Percentiles rank a stretch among this genome's conserved stretches.
Conservation (phyloP, 1,140 invertebrate species). For the Platorchestia sp. region DNA sequence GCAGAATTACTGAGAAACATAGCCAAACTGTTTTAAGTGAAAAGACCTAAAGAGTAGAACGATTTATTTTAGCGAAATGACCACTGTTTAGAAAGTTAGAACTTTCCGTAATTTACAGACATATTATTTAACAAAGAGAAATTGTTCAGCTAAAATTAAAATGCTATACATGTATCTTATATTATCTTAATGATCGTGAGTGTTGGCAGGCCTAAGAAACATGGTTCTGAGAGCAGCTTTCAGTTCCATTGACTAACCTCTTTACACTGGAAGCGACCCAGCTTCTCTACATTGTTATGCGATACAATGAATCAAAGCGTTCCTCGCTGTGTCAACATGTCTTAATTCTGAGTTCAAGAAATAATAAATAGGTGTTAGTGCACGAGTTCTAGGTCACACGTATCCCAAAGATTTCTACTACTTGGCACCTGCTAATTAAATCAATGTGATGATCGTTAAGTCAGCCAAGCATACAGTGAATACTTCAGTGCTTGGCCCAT, state of each 20-base stretch:
- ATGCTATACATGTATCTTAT: not conserved
- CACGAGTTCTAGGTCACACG: no score
- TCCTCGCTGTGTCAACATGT: no score
- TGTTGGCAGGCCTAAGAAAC: not conserved
- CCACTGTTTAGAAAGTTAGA: not conserved
- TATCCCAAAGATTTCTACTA: no score
- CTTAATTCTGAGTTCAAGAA: no score
- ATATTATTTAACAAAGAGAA: not conserved
- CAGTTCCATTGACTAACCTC: not conserved
- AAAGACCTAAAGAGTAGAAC: not conserved
- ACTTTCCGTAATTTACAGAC: not conserved
- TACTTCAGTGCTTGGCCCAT: no score
- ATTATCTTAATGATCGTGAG: not conserved
- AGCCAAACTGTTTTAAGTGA: not conserved
- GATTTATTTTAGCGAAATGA: not conserved
- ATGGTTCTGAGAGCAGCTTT: not conserved
- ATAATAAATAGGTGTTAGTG: no score
- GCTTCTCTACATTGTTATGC: not conserved
- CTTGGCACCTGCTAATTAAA: no score
- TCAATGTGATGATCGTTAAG: no score
- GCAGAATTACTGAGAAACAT: not conserved
- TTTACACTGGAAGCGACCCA: not conserved
- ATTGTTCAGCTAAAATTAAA: not conserved
- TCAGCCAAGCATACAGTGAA: no score
- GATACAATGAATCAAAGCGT: no score